phyloP scores from a whole-genome alignment of 2,113 vertebrate species.

The Cricetomys ansorgei region DNA sequence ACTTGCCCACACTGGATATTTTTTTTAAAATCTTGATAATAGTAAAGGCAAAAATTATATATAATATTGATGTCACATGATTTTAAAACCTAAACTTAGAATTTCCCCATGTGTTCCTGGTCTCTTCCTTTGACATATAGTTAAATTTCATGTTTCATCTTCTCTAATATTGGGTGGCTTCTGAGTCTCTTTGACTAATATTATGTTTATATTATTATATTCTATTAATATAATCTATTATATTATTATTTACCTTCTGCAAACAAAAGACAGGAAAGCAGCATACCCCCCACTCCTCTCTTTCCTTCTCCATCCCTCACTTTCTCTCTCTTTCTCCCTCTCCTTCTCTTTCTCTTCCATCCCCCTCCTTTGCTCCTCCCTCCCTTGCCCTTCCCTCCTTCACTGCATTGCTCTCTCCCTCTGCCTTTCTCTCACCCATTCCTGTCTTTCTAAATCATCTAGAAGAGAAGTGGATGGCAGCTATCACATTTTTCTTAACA shows the following conservation, averaged over 20 bases:
- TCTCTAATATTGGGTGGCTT: background rate
- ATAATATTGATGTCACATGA: background rate
- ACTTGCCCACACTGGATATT: constrained; percentile 23
- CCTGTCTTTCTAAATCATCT: background rate
- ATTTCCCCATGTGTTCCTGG: background rate
- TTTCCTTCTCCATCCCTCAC: fast-evolving
- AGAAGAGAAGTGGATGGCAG: background rate
- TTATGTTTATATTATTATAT: constrained; percentile 25
- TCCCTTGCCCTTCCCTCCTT: too few relatives aligned
- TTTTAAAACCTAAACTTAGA: background rate
- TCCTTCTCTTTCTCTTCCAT: too few relatives aligned
- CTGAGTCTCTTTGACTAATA: background rate
- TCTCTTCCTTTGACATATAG: background rate
- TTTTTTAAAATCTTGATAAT: constrained; percentile 27
- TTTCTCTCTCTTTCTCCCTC: background rate
- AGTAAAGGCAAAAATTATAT: background rate
- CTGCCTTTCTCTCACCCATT: background rate
- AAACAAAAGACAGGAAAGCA: background rate
- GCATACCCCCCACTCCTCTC: background rate
- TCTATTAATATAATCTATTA: too few relatives aligned
- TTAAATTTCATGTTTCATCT: background rate
- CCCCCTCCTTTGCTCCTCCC: background rate
- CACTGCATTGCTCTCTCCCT: too few relatives aligned
- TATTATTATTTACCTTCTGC: constrained; percentile 36
- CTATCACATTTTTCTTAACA: background rate